Evolutionary conservation across 2,888 invertebrate genomes (phyloP).

Genomic region (Prionchulus punctatus): DNA sequence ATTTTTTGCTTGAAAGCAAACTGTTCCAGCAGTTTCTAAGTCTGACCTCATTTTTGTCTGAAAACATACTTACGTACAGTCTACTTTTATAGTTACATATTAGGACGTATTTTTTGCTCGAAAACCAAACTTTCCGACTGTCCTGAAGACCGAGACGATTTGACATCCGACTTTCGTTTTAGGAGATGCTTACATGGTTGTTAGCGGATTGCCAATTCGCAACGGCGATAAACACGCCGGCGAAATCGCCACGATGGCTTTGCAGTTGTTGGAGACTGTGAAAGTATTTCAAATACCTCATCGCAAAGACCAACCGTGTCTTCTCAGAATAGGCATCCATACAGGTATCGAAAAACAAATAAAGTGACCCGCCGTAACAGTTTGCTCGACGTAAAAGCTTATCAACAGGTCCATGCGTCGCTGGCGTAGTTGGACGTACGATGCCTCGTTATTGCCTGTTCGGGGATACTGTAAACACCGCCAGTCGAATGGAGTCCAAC

Average conservation of each 20-base stretch:
- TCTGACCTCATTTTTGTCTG: too few species aligned
- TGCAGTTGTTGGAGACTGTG: conserved; percentile 27
- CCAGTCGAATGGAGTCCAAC: conserved; percentile 48
- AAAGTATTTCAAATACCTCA: conserved; percentile 28
- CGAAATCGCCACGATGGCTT: conserved; percentile 30
- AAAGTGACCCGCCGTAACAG: too few species aligned
- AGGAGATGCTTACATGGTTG: conserved; percentile 31
- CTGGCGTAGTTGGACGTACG: conserved; percentile 35
- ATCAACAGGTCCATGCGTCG: conserved; percentile 35
- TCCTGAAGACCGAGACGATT: too few species aligned
- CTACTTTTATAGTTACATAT: too few species aligned
- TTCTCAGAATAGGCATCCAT: conserved; percentile 30
- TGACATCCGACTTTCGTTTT: too few species aligned
- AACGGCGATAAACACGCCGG: conserved; percentile 26
- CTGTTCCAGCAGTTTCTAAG: too few species aligned
- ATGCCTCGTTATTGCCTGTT: conserved; percentile 36
- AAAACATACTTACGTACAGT: too few species aligned
- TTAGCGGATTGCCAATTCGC: conserved; percentile 31
- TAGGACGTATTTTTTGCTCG: too few species aligned
- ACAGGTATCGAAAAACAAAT: conserved; percentile 15
- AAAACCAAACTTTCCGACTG: too few species aligned
- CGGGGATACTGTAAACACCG: conserved; percentile 37
- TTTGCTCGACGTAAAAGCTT: too few species aligned
- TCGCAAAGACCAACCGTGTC: conserved; percentile 19
- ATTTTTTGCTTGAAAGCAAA: too few species aligned